Evolutionary conservation across 2,888 invertebrate species (phyloP).

Genomic region (Lasioglossum zephyrum): DNA sequence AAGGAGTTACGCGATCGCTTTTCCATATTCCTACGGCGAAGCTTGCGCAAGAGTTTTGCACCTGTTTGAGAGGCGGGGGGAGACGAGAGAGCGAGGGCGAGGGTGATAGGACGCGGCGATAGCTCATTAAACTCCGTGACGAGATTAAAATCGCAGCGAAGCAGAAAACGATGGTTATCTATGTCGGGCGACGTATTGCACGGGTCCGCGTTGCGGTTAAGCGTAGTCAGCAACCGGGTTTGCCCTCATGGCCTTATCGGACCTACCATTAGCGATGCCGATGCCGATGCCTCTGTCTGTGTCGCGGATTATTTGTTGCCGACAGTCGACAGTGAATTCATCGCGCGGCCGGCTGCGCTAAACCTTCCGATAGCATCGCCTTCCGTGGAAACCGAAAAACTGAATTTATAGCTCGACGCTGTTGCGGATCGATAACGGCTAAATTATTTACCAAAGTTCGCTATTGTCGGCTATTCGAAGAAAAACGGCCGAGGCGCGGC

Average conservation of each 20-base stretch:
- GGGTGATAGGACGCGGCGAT: not conserved
- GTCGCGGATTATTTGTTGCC: constrained; percentile 63
- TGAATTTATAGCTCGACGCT: constrained; percentile 34
- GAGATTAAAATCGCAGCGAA: constrained; percentile 20
- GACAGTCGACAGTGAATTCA: constrained; percentile 58
- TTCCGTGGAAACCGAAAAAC: constrained; percentile 40
- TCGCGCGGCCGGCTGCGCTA: constrained; percentile 32
- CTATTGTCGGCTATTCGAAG: not conserved
- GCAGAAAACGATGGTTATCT: constrained; percentile 30
- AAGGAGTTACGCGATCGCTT: not conserved
- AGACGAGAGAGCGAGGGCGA: not conserved
- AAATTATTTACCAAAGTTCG: constrained; percentile 37
- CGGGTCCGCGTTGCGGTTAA: constrained; percentile 6
- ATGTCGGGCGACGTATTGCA: constrained; percentile 26
- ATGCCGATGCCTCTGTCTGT: not conserved
- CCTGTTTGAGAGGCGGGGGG: not conserved
- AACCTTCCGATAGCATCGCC: constrained; percentile 40
- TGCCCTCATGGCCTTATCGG: constrained; percentile 35
- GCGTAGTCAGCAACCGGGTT: not conserved
- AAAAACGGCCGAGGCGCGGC: not conserved
- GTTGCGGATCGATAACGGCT: constrained; percentile 10
- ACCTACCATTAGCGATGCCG: constrained; percentile 22
- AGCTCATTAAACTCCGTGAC: constrained; percentile 15
- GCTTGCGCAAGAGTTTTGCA: not conserved
- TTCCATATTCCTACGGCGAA: not conserved